These are phyloP conservation scores for Nymphalis urticae DNA, from an alignment of 2,888 invertebrate genomes.

Conservation along the genomic window DNA sequence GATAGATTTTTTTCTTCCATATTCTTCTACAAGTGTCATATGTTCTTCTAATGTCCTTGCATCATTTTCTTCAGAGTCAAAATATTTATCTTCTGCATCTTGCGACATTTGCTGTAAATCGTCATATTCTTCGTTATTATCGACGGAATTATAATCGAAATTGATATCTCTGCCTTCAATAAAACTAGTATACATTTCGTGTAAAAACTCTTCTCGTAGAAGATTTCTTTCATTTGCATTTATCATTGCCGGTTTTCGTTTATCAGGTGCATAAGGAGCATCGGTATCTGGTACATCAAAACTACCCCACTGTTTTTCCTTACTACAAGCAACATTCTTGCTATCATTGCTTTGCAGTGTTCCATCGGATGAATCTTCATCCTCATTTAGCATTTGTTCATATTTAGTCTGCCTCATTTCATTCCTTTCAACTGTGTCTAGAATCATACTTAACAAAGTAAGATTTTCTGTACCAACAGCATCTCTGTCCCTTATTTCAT, in stretches of 20 bases:
- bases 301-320: constrained; percentile 77
- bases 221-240: constrained; percentile 83
- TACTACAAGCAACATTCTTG: constrained; percentile 29
- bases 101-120: constrained; percentile 84
- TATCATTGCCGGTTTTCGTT: constrained; percentile 64
- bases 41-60: constrained; percentile 69
- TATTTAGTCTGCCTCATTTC: constrained; percentile 83
- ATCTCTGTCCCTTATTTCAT: constrained; percentile 86
- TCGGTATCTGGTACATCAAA: constrained; percentile 73
- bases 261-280: constrained; percentile 56
- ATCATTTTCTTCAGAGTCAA: constrained; percentile 90
- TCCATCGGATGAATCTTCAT: constrained; percentile 60
- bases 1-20: constrained; percentile 50
- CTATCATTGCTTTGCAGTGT: constrained; percentile 28
- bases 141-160: constrained; percentile 91
- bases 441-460: constrained; percentile 88
- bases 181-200: constrained; percentile 92
- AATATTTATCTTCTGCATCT: constrained; percentile 95
- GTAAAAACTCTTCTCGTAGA: constrained; percentile 89
- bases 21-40: constrained; percentile 65
- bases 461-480: constrained; percentile 79
- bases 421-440: constrained; percentile 90
- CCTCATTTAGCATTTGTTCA: constrained; percentile 83
- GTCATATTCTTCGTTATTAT: constrained; percentile 91
- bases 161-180: constrained; percentile 90